These are phyloP conservation scores for Heliconius hewitsoni DNA, from an alignment of 1,140 invertebrate genomes.

Conservation along the genomic window DNA sequence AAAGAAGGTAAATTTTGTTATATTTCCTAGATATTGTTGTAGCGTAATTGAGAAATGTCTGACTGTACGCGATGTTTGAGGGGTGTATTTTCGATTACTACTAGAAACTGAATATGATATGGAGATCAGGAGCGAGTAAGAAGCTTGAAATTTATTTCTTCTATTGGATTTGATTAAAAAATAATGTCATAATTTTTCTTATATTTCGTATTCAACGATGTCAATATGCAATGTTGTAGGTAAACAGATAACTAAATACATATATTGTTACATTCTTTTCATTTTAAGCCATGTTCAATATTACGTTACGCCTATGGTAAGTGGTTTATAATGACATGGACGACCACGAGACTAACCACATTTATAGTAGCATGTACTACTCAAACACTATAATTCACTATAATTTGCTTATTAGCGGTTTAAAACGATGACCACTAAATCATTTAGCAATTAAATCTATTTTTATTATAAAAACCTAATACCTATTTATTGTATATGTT, in stretches of 20 bases:
- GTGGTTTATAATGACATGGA: conserved; percentile 1
- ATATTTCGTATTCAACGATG: not conserved
- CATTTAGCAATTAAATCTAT: not conserved
- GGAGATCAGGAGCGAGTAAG: no score
- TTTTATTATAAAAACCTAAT: not conserved
- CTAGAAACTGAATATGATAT: no score
- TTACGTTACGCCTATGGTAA: not conserved
- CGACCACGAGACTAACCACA: conserved; percentile 3
- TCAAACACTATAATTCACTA: conserved; percentile 2
- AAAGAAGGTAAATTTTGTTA: conserved; percentile 72
- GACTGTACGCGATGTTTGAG: no score
- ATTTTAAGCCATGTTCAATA: not conserved
- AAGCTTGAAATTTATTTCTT: no score
- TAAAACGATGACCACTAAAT: conserved; percentile 11
- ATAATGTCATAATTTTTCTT: no score
- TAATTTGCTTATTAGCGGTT: conserved; percentile 18
- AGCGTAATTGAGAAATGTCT: not conserved
- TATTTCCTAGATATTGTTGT: not conserved
- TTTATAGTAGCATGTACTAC: conserved; percentile 10
- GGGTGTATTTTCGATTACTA: no score
- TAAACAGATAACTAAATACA: not conserved
- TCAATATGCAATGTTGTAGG: not conserved
- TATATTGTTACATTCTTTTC: not conserved
- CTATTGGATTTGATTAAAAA: no score
- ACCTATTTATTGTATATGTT: not conserved